Conservation (phyloP, 2,888 invertebrate species). For the Macropis europaea region DNA sequence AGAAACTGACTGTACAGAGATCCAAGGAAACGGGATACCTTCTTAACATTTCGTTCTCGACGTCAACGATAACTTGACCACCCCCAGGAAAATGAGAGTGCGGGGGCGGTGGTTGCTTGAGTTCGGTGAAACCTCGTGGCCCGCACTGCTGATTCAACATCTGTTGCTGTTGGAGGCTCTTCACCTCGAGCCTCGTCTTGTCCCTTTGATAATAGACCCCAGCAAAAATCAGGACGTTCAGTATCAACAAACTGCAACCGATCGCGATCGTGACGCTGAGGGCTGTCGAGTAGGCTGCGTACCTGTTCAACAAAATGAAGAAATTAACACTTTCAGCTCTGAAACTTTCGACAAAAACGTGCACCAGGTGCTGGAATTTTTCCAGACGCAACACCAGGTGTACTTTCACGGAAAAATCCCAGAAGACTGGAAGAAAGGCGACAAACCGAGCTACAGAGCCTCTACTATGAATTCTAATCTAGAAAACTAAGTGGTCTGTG, state of each 20-base stretch:
- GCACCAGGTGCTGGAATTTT: not conserved
- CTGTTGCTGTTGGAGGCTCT: constrained; percentile 88
- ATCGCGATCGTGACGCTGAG: constrained; percentile 96
- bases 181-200: constrained; percentile 89
- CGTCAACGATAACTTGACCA: constrained; percentile 91
- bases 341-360: not conserved
- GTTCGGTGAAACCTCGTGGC: constrained; percentile 82
- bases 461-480: too few species aligned
- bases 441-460: too few species aligned
- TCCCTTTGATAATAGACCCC: constrained; percentile 96
- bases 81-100: constrained; percentile 91
- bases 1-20: too few species aligned
- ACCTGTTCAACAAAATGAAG: constrained; percentile 57
- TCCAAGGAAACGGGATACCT: constrained; percentile 67
- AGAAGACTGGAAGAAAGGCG: too few species aligned
- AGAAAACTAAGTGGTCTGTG: too few species aligned
- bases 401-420: too few species aligned
- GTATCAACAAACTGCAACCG: constrained; percentile 93
- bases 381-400: too few species aligned
- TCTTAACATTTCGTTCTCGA: constrained; percentile 86
- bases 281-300: constrained; percentile 91
- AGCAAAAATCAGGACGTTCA: constrained; percentile 96
- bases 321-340: not conserved
- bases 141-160: constrained; percentile 86
- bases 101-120: constrained; percentile 82